Conservation (phyloP, 2,797 vertebrate genomes). For the Cephalopachus bancanus region DNA sequence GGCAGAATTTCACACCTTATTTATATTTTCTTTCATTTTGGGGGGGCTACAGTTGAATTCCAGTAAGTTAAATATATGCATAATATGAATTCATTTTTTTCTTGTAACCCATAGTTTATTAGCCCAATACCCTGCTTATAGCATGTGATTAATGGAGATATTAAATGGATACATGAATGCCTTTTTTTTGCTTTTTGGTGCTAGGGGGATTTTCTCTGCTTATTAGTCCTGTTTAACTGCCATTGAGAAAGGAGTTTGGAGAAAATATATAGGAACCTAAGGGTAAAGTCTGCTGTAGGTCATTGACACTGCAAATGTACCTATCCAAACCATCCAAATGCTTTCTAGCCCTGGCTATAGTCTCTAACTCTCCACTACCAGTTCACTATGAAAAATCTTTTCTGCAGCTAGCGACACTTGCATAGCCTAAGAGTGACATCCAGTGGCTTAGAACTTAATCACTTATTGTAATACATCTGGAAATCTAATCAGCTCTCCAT, state of each 20-base stretch:
- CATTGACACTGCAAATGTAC: slow-evolving; percentile 21
- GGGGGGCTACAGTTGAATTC: neutral
- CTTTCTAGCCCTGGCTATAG: neutral
- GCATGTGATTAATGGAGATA: slow-evolving; percentile 37
- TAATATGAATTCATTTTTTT: slow-evolving; percentile 18
- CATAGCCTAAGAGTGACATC: slow-evolving; percentile 83
- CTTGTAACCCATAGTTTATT: neutral
- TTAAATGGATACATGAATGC: slow-evolving; percentile 6
- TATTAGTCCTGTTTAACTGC: slow-evolving; percentile 36
- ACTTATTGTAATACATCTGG: slow-evolving; percentile 32
- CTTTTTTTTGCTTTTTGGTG: slow-evolving; percentile 33
- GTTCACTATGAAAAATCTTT: neutral
- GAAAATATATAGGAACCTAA: slow-evolving; percentile 22
- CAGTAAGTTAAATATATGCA: slow-evolving; percentile 23
- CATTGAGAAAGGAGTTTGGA: slow-evolving; percentile 15
- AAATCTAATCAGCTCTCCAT: slow-evolving; percentile 43
- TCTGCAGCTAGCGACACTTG: neutral
- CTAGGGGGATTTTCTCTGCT: slow-evolving; percentile 12
- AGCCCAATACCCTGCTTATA: neutral
- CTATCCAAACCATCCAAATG: neutral
- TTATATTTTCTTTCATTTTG: slow-evolving; percentile 5
- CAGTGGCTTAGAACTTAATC: slow-evolving; percentile 80
- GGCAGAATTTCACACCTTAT: neutral
- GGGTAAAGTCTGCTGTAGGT: neutral
- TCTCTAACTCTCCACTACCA: neutral